Evolutionary conservation across 2,113 vertebrate species (phyloP).

Genomic region (Datnioides undecimradiatus): DNA sequence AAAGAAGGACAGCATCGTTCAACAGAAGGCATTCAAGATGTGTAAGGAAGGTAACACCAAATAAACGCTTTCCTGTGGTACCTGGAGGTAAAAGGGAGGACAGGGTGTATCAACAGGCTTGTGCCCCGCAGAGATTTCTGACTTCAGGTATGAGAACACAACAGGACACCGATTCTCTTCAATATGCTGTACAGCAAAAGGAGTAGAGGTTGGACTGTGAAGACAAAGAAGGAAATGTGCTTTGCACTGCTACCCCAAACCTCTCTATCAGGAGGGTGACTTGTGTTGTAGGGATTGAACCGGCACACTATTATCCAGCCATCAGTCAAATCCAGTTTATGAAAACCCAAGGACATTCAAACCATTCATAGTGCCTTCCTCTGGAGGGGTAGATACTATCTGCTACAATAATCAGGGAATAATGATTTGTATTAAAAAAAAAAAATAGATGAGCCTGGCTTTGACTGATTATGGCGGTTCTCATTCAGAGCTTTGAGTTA

Average conservation of each 20-base stretch:
- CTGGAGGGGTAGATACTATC: constrained; percentile 80
- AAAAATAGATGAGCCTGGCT: constrained; percentile 58
- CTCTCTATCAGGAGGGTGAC: constrained; percentile 33
- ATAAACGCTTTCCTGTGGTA: constrained; percentile 42
- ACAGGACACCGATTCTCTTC: constrained; percentile 37
- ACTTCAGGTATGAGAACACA: constrained; percentile 71
- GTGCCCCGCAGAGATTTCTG: constrained; percentile 62
- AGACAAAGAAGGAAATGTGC: constrained; percentile 49
- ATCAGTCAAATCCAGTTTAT: constrained; percentile 78
- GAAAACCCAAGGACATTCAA: constrained; percentile 73
- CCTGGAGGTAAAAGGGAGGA: constrained; percentile 54
- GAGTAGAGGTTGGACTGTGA: constrained; percentile 37
- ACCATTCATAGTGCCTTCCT: constrained; percentile 86
- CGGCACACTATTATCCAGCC: constrained; percentile 62
- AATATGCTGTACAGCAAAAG: constrained; percentile 22
- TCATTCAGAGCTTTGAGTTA: constrained; percentile 46
- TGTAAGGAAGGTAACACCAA: constrained; percentile 46
- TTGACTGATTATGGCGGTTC: constrained; percentile 73
- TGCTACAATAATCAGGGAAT: constrained; percentile 78
- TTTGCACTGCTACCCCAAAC: constrained; percentile 32
- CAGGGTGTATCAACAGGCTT: constrained; percentile 47
- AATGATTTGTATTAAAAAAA: constrained; percentile 48
- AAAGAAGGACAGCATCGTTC: background rate
- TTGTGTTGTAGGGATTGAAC: constrained; percentile 39
- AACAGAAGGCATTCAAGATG: background rate